Base-by-base conservation (phyloP, 2,113 vertebrate species). In the Percina caprodes region DNA sequence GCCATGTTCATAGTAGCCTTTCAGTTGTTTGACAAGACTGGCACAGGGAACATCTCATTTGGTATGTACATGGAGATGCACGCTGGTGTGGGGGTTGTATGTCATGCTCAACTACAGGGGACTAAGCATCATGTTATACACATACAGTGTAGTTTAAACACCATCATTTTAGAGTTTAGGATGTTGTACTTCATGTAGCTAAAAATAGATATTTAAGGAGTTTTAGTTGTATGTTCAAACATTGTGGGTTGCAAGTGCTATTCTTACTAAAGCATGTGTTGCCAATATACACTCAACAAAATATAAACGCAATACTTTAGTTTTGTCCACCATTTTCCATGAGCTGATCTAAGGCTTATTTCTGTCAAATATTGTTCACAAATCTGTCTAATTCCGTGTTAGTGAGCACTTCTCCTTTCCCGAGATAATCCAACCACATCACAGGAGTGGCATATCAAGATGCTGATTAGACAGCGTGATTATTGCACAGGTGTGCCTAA, bases 1-100 rank as follows among this genome's bases (percentile, higher is more conserved):
- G 97, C 97, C 89, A 95, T 99, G 94, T 99, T 97, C 94, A 95
- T 99, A 90, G 97, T 99, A 92, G 97, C 98, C 95, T 99, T 99
- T 96, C 98, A 99, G 83, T 93, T 99, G 90, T 99, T 99, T 92
- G 98, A 99, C 96, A 99, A 97, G 95, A 97, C 88, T 63, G 97
- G 97, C 94, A 97, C 90, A 76, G 98, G 97, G 87, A 96, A 97
- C 93, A 94, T 99, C 92, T 97, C 98, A 74, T 99, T 98, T 95
- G 97, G 98, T 99, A 98, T 94, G 97, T 94, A 90, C 55, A 86
- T 54, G 30, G 18, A 69, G 67, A 58, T 69, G 56, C 54, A 76
- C 1, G 2, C 52, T 69, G 67, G 21, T 72, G 55, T 82, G 46
- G 21, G 75, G n/a, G 2, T 42, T 67, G 21, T 13, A 13, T 14